phyloP scores from a whole-genome alignment of 1,140 invertebrate species.

The Drosophila suzukii region DNA sequence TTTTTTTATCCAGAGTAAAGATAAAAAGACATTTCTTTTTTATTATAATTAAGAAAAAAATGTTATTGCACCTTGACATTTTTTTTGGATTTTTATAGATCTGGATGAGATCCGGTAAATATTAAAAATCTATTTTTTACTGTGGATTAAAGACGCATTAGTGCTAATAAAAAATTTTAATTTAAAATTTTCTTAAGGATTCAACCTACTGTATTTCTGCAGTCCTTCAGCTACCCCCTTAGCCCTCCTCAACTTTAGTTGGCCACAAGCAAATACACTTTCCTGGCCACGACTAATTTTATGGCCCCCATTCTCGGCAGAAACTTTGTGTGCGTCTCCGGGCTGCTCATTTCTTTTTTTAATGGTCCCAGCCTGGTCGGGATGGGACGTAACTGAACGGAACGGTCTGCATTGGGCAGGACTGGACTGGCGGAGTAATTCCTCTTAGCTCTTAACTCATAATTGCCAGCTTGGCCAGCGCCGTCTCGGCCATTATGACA shows the following conservation, averaged over 20 bases:
- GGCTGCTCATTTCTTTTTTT: constrained; percentile 59
- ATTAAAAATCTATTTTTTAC: too few relatives aligned
- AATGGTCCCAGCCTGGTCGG: constrained; percentile 50
- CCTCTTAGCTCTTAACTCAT: constrained; percentile 73
- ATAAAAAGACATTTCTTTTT: too few relatives aligned
- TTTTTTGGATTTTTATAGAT: too few relatives aligned
- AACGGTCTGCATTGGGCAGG: background rate
- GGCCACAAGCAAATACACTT: constrained; percentile 71
- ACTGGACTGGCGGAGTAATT: constrained; percentile 62
- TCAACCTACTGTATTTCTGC: background rate
- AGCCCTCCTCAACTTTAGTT: background rate
- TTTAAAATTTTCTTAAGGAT: background rate
- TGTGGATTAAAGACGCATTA: too few relatives aligned
- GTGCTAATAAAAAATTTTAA: too few relatives aligned
- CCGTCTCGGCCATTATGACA: constrained; percentile 75
- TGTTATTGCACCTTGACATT: too few relatives aligned
- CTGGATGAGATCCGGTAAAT: too few relatives aligned
- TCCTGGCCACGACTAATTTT: constrained; percentile 78
- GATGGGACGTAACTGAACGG: background rate
- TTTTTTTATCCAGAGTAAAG: too few relatives aligned
- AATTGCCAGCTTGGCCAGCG: constrained; percentile 72
- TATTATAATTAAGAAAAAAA: too few relatives aligned
- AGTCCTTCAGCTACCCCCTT: background rate
- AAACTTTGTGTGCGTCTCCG: constrained; percentile 70
- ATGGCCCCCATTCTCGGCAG: constrained; percentile 52